phyloP scores from a whole-genome alignment of 1,140 invertebrate species.

The Helicoverpa zea region DNA sequence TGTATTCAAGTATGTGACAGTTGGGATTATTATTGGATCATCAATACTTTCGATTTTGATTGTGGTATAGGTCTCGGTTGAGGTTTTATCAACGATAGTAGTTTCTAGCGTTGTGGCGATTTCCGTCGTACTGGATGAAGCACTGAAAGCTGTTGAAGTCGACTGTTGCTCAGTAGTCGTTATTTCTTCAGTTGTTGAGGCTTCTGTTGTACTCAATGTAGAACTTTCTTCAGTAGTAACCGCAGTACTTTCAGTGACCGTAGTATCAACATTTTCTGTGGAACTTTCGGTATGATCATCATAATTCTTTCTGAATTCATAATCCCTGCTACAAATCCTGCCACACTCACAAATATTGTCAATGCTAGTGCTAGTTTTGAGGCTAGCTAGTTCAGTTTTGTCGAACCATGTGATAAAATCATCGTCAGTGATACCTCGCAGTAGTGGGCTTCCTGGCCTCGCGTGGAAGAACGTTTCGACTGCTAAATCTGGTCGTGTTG shows the following conservation, averaged over 20 bases:
- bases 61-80: slow-evolving; percentile 19
- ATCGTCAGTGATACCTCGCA: slow-evolving; percentile 88
- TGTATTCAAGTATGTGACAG: slow-evolving; percentile 60
- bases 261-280: slow-evolving; percentile 10
- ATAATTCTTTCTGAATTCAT: slow-evolving; percentile 76
- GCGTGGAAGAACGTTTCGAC: slow-evolving; percentile 89
- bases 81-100: slow-evolving; percentile 18
- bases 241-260: slow-evolving; percentile 31
- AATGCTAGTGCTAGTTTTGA: slow-evolving; percentile 77
- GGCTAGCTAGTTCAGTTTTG: slow-evolving; percentile 82
- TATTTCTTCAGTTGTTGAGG: neutral
- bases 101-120: slow-evolving; percentile 42
- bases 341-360: slow-evolving; percentile 86
- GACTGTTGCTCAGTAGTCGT: slow-evolving; percentile 20
- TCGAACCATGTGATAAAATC: slow-evolving; percentile 90
- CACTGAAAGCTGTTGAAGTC: slow-evolving; percentile 27
- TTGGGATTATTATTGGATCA: slow-evolving; percentile 71
- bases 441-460: slow-evolving; percentile 85
- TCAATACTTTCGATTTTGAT: slow-evolving; percentile 52
- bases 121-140: slow-evolving; percentile 39
- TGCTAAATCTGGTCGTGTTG: slow-evolving; percentile 87
- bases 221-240: neutral
- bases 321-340: slow-evolving; percentile 81
- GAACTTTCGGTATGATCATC: slow-evolving; percentile 46
- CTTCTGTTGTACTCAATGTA: slow-evolving; percentile 26